phyloP scores from a whole-genome alignment of 1,140 invertebrate species.

The Hyles vespertilio region DNA sequence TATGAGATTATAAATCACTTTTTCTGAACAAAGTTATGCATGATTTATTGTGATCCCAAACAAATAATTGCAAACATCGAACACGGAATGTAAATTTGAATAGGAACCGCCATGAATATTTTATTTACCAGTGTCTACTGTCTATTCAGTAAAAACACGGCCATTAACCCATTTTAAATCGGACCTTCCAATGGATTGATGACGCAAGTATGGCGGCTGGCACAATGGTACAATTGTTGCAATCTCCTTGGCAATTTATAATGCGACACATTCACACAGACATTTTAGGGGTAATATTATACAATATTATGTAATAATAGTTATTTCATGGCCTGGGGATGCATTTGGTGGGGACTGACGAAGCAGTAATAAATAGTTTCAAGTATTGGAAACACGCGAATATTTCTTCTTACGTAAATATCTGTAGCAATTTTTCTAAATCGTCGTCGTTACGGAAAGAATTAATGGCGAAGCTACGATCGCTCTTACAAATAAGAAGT shows the following conservation, averaged over 20 bases:
- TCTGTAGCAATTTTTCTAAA: too few relatives aligned
- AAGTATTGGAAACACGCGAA: too few relatives aligned
- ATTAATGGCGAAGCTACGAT: too few relatives aligned
- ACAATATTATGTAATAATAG: conserved; percentile 10
- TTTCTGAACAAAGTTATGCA: background rate
- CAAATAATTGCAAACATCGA: too few relatives aligned
- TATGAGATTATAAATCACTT: too few relatives aligned
- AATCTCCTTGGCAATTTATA: conserved; percentile 28
- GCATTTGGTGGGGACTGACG: too few relatives aligned
- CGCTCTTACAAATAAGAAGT: too few relatives aligned
- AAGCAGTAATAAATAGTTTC: too few relatives aligned
- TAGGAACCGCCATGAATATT: conserved; percentile 34
- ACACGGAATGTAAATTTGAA: background rate
- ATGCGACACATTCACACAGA: conserved; percentile 24
- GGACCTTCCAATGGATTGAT: conserved; percentile 57
- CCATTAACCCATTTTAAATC: conserved; percentile 66
- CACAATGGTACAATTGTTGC: conserved; percentile 35
- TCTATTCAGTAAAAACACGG: conserved; percentile 52
- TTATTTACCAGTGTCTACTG: conserved; percentile 47
- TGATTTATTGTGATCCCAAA: conserved; percentile 6
- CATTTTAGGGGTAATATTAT: conserved; percentile 20
- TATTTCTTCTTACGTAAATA: too few relatives aligned
- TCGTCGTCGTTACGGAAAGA: too few relatives aligned
- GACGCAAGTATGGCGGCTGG: conserved; percentile 54
- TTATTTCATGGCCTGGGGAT: background rate